phyloP scores from a whole-genome alignment of 2,888 invertebrate genomes.

The Apamea monoglypha region DNA sequence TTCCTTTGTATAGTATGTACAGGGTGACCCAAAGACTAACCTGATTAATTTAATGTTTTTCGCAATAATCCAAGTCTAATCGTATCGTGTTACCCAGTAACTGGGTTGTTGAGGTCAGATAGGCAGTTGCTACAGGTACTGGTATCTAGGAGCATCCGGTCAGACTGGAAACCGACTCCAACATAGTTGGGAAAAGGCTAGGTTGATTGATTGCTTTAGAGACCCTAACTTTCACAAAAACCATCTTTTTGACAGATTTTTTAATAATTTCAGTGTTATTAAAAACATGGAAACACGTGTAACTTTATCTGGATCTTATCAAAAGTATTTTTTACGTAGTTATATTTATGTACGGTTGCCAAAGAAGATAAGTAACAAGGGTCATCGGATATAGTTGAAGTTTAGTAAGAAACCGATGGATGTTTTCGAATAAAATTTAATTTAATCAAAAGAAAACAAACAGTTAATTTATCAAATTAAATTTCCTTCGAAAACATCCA shows the following conservation, averaged over 20 bases:
- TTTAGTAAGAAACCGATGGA: too few relatives aligned
- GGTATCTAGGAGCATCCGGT: not conserved
- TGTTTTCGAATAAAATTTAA: too few relatives aligned
- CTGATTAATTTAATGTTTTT: not conserved
- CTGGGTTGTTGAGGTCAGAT: not conserved
- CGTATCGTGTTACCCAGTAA: not conserved
- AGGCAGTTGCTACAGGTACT: not conserved
- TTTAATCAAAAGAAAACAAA: too few relatives aligned
- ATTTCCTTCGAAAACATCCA: not conserved
- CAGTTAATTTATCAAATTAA: too few relatives aligned
- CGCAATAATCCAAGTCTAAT: not conserved
- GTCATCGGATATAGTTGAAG: too few relatives aligned
- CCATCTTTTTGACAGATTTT: not conserved
- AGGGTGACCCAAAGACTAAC: not conserved
- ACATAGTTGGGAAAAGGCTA: not conserved
- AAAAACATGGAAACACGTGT: not conserved
- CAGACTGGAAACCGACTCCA: not conserved
- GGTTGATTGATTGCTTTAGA: not conserved
- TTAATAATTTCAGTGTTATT: slow-evolving; percentile 13
- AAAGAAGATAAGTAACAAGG: too few relatives aligned
- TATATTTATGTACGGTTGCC: not conserved
- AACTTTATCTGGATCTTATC: not conserved
- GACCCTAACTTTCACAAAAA: slow-evolving; percentile 5
- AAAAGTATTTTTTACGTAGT: slow-evolving; percentile 8
- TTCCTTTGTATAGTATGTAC: not conserved